These are phyloP conservation scores for Eptatretus atami DNA, from an alignment of 2,797 vertebrate species.

Conservation along the genomic window DNA sequence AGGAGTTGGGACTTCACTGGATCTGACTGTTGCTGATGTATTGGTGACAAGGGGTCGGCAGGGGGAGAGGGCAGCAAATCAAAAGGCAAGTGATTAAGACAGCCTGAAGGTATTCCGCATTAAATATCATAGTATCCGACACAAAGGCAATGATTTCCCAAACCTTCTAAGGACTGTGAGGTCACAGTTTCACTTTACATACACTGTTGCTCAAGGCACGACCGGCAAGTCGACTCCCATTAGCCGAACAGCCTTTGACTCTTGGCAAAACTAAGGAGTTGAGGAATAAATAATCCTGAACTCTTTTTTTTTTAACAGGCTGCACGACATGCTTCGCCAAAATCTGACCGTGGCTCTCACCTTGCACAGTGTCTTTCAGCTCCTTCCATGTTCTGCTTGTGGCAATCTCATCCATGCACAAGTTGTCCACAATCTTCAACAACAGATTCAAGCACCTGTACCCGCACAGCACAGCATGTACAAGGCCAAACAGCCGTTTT, in stretches of 20 bases:
- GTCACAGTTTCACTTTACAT: no score
- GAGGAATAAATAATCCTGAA: no score
- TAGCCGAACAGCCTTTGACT: no score
- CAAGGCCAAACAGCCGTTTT: background rate
- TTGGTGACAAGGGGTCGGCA: background rate
- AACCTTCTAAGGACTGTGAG: no score
- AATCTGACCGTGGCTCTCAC: constrained; percentile 14
- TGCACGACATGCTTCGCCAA: no score
- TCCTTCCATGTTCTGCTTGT: constrained; percentile 98
- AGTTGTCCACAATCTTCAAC: constrained; percentile 96
- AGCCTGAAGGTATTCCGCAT: background rate
- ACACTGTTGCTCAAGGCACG: no score
- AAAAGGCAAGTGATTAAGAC: background rate
- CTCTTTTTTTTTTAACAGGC: no score
- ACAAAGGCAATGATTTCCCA: no score
- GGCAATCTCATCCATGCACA: constrained; percentile 72
- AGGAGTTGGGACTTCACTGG: constrained; percentile 75
- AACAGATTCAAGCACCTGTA: constrained; percentile 68
- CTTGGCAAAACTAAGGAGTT: no score
- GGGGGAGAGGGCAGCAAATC: background rate
- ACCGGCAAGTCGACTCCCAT: no score
- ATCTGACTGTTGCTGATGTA: constrained; percentile 42
- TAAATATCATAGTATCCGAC: no score
- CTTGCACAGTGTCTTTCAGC: constrained; percentile 77
- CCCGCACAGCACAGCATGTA: background rate